These are phyloP conservation scores for Heliangelus exortis DNA, from an alignment of 2,797 vertebrate species.

Conservation along the genomic window DNA sequence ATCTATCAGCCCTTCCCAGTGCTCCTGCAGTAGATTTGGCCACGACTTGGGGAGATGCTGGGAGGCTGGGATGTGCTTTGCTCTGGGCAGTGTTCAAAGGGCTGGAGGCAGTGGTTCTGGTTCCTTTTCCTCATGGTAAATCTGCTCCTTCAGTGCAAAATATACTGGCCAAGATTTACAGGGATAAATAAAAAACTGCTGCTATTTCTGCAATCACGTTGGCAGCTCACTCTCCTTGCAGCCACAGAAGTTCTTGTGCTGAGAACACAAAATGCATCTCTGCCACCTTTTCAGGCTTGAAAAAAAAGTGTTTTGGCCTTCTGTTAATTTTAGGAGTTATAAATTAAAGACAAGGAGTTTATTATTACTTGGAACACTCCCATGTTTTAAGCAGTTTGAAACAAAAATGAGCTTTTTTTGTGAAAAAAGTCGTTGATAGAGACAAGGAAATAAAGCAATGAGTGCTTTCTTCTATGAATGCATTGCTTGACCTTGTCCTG, in stretches of 20 bases:
- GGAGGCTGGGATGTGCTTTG: background rate
- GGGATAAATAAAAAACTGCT: slow-evolving; percentile 58
- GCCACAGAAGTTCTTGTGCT: slow-evolving; percentile 56
- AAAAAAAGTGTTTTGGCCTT: slow-evolving; percentile 50
- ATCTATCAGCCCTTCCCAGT: background rate
- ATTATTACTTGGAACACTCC: slow-evolving; percentile 40
- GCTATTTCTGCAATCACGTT: slow-evolving; percentile 63
- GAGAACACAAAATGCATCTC: slow-evolving; percentile 58
- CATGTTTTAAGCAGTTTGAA: slow-evolving; percentile 14
- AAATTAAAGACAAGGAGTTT: slow-evolving; percentile 54
- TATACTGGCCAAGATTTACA: slow-evolving; percentile 37
- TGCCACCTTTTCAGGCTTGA: slow-evolving; percentile 60
- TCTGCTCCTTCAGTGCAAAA: slow-evolving; percentile 21
- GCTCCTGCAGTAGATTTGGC: background rate
- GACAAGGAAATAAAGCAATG: background rate
- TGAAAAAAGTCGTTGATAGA: background rate
- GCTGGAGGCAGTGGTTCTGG: background rate
- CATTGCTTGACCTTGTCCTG: slow-evolving; percentile 25
- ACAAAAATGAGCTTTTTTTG: slow-evolving; percentile 11
- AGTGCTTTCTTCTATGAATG: background rate
- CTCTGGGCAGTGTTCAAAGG: background rate
- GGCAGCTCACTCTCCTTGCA: slow-evolving; percentile 54
- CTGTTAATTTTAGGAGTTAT: slow-evolving; percentile 49
- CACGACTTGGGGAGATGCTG: rapidly evolving
- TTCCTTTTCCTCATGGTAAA: background rate